These are phyloP conservation scores for Sanderia malayensis DNA, from an alignment of 30 jellyfish, hydroid and myxozoan genomes.

Conservation along the genomic window DNA sequence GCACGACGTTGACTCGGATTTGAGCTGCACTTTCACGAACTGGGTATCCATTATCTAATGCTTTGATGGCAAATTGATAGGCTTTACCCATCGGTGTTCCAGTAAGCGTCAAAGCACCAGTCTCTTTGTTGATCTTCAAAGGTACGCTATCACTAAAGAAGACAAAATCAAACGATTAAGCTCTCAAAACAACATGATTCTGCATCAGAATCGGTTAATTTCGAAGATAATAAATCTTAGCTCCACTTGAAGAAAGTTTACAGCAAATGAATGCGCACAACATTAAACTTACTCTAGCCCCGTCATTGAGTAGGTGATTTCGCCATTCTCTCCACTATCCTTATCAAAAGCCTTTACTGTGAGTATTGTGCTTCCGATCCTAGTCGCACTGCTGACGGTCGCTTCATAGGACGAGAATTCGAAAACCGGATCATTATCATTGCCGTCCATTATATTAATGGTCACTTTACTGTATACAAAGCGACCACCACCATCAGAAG, in stretches of 20 bases:
- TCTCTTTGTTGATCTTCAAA: conserved; percentile 51
- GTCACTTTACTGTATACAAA: conserved; percentile 53
- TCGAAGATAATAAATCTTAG: too few species aligned
- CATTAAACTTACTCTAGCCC: conserved; percentile 84
- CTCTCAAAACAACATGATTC: too few species aligned
- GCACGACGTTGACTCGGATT: conserved; percentile 61
- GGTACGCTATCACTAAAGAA: conserved; percentile 69
- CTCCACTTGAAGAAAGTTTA: too few species aligned
- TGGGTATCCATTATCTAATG: conserved; percentile 97
- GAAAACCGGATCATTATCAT: conserved; percentile 89
- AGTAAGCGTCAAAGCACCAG: conserved; percentile 70
- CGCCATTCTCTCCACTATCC: conserved; percentile 93
- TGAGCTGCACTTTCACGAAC: conserved; percentile 65
- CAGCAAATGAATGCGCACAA: too few species aligned
- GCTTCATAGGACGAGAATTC: conserved; percentile 80
- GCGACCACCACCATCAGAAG: conserved; percentile 87
- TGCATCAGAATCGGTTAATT: too few species aligned
- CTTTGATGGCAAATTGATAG: conserved; percentile 82
- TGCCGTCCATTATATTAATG: conserved; percentile 69
- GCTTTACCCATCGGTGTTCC: conserved; percentile 81
- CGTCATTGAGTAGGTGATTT: conserved; percentile 56
- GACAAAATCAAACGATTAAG: not conserved
- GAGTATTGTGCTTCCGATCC: conserved; percentile 60
- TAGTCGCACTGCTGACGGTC: conserved; percentile 57
- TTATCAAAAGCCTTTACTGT: conserved; percentile 72